Evolutionary conservation across 2,797 vertebrate genomes (phyloP), one percentile per base, ranked within the genome.

Genomic region (Anabas testudineus): DNA sequence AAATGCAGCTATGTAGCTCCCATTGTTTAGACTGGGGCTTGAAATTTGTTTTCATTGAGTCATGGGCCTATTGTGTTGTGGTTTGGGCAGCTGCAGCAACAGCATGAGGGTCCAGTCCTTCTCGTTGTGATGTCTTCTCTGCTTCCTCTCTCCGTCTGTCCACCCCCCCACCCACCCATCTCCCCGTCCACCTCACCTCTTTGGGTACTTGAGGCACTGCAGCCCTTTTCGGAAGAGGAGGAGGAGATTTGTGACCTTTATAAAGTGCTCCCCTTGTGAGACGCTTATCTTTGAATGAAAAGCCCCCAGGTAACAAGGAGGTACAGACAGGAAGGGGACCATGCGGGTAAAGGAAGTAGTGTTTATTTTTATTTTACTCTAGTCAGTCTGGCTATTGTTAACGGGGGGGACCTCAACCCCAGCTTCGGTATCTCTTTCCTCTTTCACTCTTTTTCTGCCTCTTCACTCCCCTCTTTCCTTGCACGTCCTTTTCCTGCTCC

Each of bases 71-170:
- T 92, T 92, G 90, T 91, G 75, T 75, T 74, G 86, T 62, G 80
- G 82, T 82, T 71, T 78, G 67, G 84, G 84, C 90, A 90, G 88
- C 90, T 90, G 91, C 87, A 78, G 85, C 66, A 88, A 89, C 86
- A 85, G 80, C 82, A 87, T 88, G 89, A 85, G 87, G 92, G 89
- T 93, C 81, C 56, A 78, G 83, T 86, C 83, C 87, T 63, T 80
- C 82, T 88, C 86, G 74, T 84, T 88, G 85, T 87, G 58, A 84
- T 90, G 89, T 89, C 85, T 90, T 87, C 79, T 80, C 65, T 24
- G 67, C 84, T 88, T 88, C 89, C 72, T 72, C 53, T 37, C 56
- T 10, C 52, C 10, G 24, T 7, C 51, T 3, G 5, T 22, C 48
- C 36, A n/a, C 8, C 8, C 58, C 26, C 42, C 37, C 13, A 30